Conservation (phyloP, 2,113 vertebrate genomes). For the Pyxicephalus adspersus region DNA sequence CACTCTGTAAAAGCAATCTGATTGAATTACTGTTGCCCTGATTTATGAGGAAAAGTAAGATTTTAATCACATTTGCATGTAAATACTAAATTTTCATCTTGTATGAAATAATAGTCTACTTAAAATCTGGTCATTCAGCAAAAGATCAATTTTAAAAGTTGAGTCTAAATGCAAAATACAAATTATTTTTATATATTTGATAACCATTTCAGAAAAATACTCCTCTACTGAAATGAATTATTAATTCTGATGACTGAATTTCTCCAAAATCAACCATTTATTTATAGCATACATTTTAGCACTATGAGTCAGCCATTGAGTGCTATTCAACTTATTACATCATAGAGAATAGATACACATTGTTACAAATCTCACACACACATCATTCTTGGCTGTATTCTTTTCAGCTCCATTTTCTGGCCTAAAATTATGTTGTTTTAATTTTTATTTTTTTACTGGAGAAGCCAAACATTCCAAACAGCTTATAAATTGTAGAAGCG, state of each 20-base stretch:
- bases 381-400: slow-evolving; percentile 42
- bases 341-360: slow-evolving; percentile 23
- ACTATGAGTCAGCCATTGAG: slow-evolving; percentile 30
- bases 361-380: slow-evolving; percentile 20
- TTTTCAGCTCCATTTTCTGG: slow-evolving; percentile 44
- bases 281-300: slow-evolving; percentile 5
- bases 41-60: too few relatives aligned
- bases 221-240: neutral
- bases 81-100: too few relatives aligned
- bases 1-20: too few relatives aligned
- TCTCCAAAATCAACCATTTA: too few relatives aligned
- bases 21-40: too few relatives aligned
- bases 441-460: slow-evolving; percentile 26
- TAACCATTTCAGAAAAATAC: too few relatives aligned
- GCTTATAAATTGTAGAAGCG: slow-evolving; percentile 9
- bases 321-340: slow-evolving; percentile 39
- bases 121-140: too few relatives aligned
- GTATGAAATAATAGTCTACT: too few relatives aligned
- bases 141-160: too few relatives aligned
- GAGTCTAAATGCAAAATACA: too few relatives aligned
- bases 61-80: too few relatives aligned
- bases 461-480: slow-evolving; percentile 4
- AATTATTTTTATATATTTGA: too few relatives aligned
- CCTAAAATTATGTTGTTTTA: slow-evolving; percentile 35
- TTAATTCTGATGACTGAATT: slow-evolving; percentile 5